Percentiles rank a stretch among this genome's conserved stretches.
Evolutionary conservation across 2,888 invertebrate species (phyloP).

Genomic region (Drosophila mayaguana): DNA sequence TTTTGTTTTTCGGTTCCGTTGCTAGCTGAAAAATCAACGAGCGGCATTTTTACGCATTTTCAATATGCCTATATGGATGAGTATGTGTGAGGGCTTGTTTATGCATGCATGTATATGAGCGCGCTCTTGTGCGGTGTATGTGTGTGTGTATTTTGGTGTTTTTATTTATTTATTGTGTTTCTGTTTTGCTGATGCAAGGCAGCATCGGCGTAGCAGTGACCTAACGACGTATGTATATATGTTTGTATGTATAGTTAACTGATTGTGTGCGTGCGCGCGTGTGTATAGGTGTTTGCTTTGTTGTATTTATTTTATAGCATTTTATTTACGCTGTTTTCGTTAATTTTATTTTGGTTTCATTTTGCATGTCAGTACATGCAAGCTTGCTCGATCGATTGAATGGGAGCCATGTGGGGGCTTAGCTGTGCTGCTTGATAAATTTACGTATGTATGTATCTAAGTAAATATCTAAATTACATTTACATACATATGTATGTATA

Average conservation of each 20-base stretch:
- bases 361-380: slow-evolving; percentile 75
- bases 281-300: slow-evolving; percentile 49
- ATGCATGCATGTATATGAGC: slow-evolving; percentile 41
- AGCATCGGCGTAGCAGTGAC: slow-evolving; percentile 64
- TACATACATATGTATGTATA: background rate
- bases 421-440: slow-evolving; percentile 15
- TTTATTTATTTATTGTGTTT: slow-evolving; percentile 80
- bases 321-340: slow-evolving; percentile 70
- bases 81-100: slow-evolving; percentile 37
- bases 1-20: slow-evolving; percentile 57
- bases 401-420: slow-evolving; percentile 59
- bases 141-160: slow-evolving; percentile 71
- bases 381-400: slow-evolving; percentile 72
- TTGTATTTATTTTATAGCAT: slow-evolving; percentile 73
- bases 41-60: slow-evolving; percentile 82
- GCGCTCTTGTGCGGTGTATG: slow-evolving; percentile 28
- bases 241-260: slow-evolving; percentile 13
- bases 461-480: slow-evolving; percentile 2
- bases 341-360: slow-evolving; percentile 76
- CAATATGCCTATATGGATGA: slow-evolving; percentile 57
- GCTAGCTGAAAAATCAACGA: slow-evolving; percentile 79
- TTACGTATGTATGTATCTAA: slow-evolving; percentile 3
- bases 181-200: slow-evolving; percentile 73
- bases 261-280: slow-evolving; percentile 24
- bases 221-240: slow-evolving; percentile 47